phyloP scores from a whole-genome alignment of 2,797 vertebrate species.

The Sebastes reedi region DNA sequence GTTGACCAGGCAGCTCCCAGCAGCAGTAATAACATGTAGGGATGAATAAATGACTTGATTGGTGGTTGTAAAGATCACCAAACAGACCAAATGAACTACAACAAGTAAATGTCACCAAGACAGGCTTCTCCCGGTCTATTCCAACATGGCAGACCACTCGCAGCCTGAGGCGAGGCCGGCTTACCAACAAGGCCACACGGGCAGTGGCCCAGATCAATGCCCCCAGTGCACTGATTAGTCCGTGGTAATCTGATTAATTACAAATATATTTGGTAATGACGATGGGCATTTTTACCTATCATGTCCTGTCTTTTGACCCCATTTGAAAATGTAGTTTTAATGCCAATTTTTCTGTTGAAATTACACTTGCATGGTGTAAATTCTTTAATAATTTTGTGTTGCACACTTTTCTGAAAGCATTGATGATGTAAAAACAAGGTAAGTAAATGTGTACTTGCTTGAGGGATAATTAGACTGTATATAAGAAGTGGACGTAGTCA shows the following conservation, averaged over 20 bases:
- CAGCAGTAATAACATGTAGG: background rate
- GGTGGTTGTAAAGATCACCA: background rate
- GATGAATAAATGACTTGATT: background rate
- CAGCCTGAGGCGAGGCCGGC: background rate
- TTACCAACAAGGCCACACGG: background rate
- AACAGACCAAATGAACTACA: background rate
- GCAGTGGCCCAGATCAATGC: background rate
- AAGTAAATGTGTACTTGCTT: too few species aligned
- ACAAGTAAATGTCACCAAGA: background rate
- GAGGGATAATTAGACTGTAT: too few species aligned
- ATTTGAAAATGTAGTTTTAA: background rate
- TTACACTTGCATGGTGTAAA: background rate
- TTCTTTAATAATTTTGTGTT: background rate
- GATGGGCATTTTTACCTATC: background rate
- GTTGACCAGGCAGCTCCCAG: background rate
- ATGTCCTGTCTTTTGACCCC: background rate
- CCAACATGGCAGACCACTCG: background rate
- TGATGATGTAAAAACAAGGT: too few species aligned
- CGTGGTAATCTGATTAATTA: background rate
- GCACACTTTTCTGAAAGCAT: too few species aligned
- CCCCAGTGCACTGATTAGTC: background rate
- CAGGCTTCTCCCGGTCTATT: background rate
- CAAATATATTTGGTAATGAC: background rate
- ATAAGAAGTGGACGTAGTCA: too few species aligned
- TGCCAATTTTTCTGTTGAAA: background rate